A percentile compares a stretch with the other conserved stretches of the same genome.
These are phyloP conservation scores for Synanthedon andrenaeformis DNA, from an alignment of 2,888 invertebrate genomes.

Conservation along the genomic window DNA sequence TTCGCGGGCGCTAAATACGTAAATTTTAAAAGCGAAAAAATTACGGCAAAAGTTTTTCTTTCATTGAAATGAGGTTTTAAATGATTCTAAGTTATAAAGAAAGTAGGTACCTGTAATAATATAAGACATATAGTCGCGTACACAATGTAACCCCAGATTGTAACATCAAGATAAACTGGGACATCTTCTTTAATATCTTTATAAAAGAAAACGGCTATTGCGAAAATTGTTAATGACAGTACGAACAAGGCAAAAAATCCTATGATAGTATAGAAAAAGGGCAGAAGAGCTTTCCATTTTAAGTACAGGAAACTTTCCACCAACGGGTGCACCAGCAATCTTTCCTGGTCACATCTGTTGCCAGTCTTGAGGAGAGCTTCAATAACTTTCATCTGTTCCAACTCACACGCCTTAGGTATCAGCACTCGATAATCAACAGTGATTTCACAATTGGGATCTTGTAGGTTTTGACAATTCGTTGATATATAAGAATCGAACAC, in stretches of 20 bases:
- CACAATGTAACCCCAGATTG: constrained; percentile 46
- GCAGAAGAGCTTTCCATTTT: constrained; percentile 68
- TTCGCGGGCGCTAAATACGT: no score
- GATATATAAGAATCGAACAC: constrained; percentile 64
- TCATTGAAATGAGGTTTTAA: no score
- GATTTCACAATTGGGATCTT: constrained; percentile 52
- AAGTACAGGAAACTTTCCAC: constrained; percentile 68
- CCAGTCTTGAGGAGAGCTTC: constrained; percentile 66
- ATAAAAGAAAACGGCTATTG: constrained; percentile 58
- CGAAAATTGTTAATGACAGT: constrained; percentile 56
- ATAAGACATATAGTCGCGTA: constrained; percentile 43
- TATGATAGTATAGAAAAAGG: constrained; percentile 66
- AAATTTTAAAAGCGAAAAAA: no score
- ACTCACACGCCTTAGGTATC: constrained; percentile 49
- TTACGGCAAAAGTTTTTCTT: no score
- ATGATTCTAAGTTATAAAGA: no score
- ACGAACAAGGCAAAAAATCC: constrained; percentile 61
- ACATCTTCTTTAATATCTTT: constrained; percentile 35
- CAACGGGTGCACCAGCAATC: constrained; percentile 66
- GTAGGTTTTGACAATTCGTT: constrained; percentile 49
- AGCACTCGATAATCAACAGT: constrained; percentile 62
- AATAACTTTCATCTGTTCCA: constrained; percentile 68
- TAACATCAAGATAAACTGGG: constrained; percentile 33
- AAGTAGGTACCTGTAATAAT: constrained; percentile 29
- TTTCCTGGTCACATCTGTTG: constrained; percentile 55